Base-by-base conservation (phyloP, 2,888 invertebrate genomes). In the Tridacna crocea region DNA sequence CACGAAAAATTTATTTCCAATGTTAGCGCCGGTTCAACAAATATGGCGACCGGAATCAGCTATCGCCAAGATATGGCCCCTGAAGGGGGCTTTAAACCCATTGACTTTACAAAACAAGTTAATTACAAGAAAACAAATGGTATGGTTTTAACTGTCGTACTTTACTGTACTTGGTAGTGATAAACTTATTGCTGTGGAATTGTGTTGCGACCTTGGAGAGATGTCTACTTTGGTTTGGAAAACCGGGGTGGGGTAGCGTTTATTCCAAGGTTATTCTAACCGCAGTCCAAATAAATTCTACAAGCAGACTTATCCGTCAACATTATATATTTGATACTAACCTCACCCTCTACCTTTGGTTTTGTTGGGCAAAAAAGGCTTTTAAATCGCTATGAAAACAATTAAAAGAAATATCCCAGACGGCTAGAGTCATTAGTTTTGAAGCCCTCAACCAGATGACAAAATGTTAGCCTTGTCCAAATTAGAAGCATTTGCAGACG, bases 81-180 rank as follows among this genome's bases (percentile, higher is more conserved):
- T 6, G 51, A 70, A 70, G 70, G 70, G 6, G 70, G 70, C 19
- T 70, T 70, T 70, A 47, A 70, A 17, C 70, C 70, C 13, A 70
- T 70, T 24, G 60, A 73, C 60, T 73, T 60, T 36, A 60, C 58
- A 15, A 60, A 73, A 73, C 15, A 13, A 17, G 73, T 73, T n/a
- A 58, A 19, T 22, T 73, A 60, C 60, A 73, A 73, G 55, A 73
- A 73, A 46, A 73, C 60, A 58, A 73, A 73, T 58, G 58, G 73
- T 60, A 58, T 2, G 13, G 36, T 11, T 70, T 2, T n/a, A 47
- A 47, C 8, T 48, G 66, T 61, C 22, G 22, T 61, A n/a, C 19
- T 55, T 19, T 11, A 55, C 36, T 36, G 36, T 8, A 36, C 36
- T 36, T 36, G 3, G 36, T 10, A 10, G 55, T 3, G 15, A 19